phyloP scores from a whole-genome alignment of 2,888 invertebrate species.

The Ditylenchus weischeri region DNA sequence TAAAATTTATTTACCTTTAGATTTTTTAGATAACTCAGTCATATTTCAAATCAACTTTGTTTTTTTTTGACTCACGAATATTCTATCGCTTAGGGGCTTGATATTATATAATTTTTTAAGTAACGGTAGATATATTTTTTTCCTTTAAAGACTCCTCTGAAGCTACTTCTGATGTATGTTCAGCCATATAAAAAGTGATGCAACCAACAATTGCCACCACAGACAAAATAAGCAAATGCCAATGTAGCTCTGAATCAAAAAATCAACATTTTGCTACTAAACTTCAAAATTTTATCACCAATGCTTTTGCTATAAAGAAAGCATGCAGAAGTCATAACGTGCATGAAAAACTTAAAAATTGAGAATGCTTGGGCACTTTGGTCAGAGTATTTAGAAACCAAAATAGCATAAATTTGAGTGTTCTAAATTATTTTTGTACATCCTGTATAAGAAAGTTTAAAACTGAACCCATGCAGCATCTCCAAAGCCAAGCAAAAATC shows the following conservation, averaged over 20 bases:
- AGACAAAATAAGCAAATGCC: not conserved
- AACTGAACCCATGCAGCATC: slow-evolving; percentile 27
- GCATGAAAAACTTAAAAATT: slow-evolving; percentile 79
- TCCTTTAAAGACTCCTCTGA: too few species aligned
- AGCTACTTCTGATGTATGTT: not conserved
- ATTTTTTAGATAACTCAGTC: too few species aligned
- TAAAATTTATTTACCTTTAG: too few species aligned
- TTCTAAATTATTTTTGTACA: slow-evolving; percentile 10
- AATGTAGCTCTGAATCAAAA: slow-evolving; percentile 1
- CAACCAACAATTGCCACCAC: not conserved
- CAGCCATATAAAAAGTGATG: not conserved
- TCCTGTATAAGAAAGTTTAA: too few species aligned
- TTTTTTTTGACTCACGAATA: too few species aligned
- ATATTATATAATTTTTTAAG: too few species aligned
- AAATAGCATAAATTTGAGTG: slow-evolving; percentile 70
- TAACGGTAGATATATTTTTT: too few species aligned
- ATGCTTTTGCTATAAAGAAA: slow-evolving; percentile 61
- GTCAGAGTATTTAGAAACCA: slow-evolving; percentile 77
- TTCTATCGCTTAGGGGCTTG: too few species aligned
- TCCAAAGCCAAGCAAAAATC: slow-evolving; percentile 36
- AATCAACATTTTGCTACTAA: not conserved
- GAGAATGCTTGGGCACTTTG: slow-evolving; percentile 87
- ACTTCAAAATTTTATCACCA: too few species aligned
- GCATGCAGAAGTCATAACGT: slow-evolving; percentile 60
- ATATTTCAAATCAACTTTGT: too few species aligned